phyloP scores from a whole-genome alignment of 2,888 invertebrate species.

The Chloromyia formosa region DNA sequence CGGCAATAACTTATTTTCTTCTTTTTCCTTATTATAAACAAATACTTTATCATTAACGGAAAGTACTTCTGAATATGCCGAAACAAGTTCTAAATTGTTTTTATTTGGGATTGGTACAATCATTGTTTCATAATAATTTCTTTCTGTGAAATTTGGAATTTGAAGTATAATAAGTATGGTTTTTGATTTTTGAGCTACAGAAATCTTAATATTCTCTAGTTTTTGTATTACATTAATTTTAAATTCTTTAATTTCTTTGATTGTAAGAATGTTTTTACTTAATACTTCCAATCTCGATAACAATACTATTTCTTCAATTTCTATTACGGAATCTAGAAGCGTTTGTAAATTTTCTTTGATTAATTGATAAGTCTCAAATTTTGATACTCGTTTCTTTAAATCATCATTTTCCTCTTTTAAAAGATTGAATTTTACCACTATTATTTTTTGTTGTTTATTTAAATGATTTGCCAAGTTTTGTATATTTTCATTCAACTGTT shows the following conservation, averaged over 20 bases:
- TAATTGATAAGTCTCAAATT: neutral
- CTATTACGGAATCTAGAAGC: neutral
- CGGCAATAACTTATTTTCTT: no score
- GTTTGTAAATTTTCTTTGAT: neutral
- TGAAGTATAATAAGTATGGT: neutral
- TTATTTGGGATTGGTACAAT: conserved; percentile 12
- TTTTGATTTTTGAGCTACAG: conserved; percentile 9
- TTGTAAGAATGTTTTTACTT: neutral
- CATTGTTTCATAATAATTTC: neutral
- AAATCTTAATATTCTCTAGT: conserved; percentile 1
- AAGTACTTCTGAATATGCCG: conserved; percentile 1
- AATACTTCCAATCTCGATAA: no score
- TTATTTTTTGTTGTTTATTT: neutral
- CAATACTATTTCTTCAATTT: conserved; percentile 10
- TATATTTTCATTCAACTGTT: neutral
- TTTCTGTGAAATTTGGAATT: conserved; percentile 13
- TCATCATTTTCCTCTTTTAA: neutral
- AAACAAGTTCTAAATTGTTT: neutral
- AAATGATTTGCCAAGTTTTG: neutral
- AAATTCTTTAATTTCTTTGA: conserved; percentile 4
- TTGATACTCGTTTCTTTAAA: neutral
- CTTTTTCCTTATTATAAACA: no score
- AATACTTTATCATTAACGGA: neutral
- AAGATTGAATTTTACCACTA: neutral
- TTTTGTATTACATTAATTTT: neutral